phyloP scores from a whole-genome alignment of 2,888 invertebrate species.

The Abrostola triplasia region DNA sequence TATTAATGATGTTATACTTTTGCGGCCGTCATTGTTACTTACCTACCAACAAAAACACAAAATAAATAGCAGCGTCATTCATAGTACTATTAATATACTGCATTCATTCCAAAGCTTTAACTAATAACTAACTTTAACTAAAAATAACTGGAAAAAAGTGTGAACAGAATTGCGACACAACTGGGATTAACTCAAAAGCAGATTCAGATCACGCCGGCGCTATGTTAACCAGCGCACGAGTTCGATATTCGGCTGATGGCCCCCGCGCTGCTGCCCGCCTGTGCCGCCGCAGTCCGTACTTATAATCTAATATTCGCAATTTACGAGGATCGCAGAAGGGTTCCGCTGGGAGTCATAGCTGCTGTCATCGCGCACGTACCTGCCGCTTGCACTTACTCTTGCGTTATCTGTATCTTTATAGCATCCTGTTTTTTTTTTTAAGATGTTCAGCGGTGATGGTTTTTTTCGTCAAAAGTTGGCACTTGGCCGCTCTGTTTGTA shows the following conservation, averaged over 20 bases:
- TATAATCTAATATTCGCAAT: conserved; percentile 89
- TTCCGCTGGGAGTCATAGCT: conserved; percentile 80
- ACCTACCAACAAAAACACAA: not conserved
- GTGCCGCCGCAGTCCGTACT: conserved; percentile 81
- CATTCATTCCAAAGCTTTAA: conserved; percentile 23
- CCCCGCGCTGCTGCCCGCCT: conserved; percentile 65
- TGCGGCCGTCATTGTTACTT: not conserved
- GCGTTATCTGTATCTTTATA: conserved; percentile 75
- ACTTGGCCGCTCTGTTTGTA: no score
- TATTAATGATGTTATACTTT: not conserved
- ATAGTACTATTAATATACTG: not conserved
- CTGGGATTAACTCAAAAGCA: conserved; percentile 70
- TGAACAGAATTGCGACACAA: conserved; percentile 30
- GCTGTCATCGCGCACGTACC: conserved; percentile 85
- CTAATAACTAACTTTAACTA: no score
- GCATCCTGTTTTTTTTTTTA: conserved; percentile 64
- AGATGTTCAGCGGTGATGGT: no score
- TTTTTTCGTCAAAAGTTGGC: no score
- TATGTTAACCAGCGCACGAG: conserved; percentile 79
- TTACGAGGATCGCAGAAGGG: conserved; percentile 85
- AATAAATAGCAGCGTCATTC: conserved; percentile 1
- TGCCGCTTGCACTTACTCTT: conserved; percentile 81
- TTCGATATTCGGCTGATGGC: conserved; percentile 84
- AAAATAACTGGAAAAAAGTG: conserved; percentile 35
- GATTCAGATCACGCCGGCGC: conserved; percentile 82